Evolutionary conservation across 2,888 invertebrate genomes (phyloP), one percentile per base, ranked within the genome.

Genomic region (Drosophila pseudotalamancana): DNA sequence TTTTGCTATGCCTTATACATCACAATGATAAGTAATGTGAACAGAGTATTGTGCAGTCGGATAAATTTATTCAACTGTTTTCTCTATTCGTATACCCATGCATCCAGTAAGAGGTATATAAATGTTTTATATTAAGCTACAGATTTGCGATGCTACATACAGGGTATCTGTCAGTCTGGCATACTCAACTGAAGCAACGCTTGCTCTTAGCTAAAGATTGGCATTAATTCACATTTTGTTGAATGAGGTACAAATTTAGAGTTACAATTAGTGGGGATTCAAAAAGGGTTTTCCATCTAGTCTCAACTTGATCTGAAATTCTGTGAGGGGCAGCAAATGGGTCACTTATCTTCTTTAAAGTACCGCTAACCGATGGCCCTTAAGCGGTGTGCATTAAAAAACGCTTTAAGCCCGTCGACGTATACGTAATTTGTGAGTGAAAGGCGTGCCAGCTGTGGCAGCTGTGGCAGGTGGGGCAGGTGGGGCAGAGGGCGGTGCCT

Each of bases 351-450:
- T 14, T 3, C 29, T 27, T 57, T 61, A 53, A 45, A 49, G 61
- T 53, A 42, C 57, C 57, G 51, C 57, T 62, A 29, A 35, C 31
- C 6, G 11, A 31, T 45, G 51, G 45, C 65, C 68, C 53, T 46
- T 60, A 35, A 19, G n/a, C 34, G 23, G 23, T 32, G 46, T 14
- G 46, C 34, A 43, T 67, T 51, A 72, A 59, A 63, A 57, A 67
- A n/a, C n/a, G n/a, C 27, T 35, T 31, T 21, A 18, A 16, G 18
- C n/a, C n/a, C 25, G 25, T 11, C 32, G 39, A 12, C 56, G 40
- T 32, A 46, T 32, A 46, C 14, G 46, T 21, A 32, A 43, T 43
- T 43, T 43, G 42, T 18, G 4, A 14, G 16, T 27, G 42, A 9
- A 5, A 18, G 6, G 8, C 16, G 11, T 9, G 18, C 2, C 6